Base-by-base conservation (phyloP, 2,888 invertebrate genomes). In the Caenorhabditis sp. region DNA sequence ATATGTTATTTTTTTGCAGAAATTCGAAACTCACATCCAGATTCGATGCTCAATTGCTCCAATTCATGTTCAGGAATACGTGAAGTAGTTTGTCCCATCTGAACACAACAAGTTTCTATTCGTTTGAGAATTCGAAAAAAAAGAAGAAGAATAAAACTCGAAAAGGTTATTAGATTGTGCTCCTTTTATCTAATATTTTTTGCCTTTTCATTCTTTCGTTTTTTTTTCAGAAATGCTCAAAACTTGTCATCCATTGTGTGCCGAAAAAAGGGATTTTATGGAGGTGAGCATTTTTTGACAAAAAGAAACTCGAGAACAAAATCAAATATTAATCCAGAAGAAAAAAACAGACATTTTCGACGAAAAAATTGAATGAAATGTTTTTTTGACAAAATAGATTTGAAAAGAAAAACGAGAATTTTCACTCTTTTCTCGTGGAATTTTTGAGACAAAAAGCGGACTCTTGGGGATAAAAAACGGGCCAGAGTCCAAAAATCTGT, bases 251-350 rank as follows among this genome's bases (percentile, higher is more conserved):
- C 78, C 83, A 14, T 69, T 81, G 57, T 80, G 81, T 58, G 63
- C 62, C 53, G 85, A 86, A 61, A 86, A 85, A 67, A 74, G 85
- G 51, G 85, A 86, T 75, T 86, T 86, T 63, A 83, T 85, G 85
- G 82, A 83, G 66, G 81, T 82, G 23, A 69, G 73, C 50, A 10
- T 36, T 36, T 36, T 36, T 36, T 36, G 36, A 43, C 6, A 43
- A 43, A 17, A 43, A 43, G 51, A 65, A 58, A 57, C 26, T 23
- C 23, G 24, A 55, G 58, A 64, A 49, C 24, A 58, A 65, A 65
- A 55, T 62, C n/a, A 53, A 36, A 62, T 49, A 63, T 63, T 63
- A 27, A 50, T 23, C 58, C 17, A 21, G 31, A 6, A 31, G 10
- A 31, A 31, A 31, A 4, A 24, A 24, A 50, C 5, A 50, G 51